These are phyloP conservation scores for Brachypteracias leptosomus DNA, from an alignment of 2,113 vertebrate genomes.

Conservation along the genomic window DNA sequence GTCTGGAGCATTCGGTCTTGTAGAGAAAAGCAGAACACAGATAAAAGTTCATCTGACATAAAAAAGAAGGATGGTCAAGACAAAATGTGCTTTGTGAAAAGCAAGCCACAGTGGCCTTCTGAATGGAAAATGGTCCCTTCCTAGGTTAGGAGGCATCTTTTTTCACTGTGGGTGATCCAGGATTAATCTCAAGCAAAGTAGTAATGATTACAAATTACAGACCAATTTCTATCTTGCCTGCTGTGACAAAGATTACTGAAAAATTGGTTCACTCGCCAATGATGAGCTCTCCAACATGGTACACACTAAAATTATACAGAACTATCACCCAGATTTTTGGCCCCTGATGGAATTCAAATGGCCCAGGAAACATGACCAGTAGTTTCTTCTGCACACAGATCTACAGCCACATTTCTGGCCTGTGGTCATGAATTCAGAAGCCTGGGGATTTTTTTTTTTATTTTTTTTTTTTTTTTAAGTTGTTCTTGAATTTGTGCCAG, in stretches of 20 bases:
- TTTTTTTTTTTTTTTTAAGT: background rate
- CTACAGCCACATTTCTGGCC: background rate
- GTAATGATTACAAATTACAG: conserved; percentile 72
- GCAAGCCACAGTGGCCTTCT: conserved; percentile 17
- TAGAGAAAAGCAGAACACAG: conserved; percentile 31
- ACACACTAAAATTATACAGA: conserved; percentile 57
- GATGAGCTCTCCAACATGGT: conserved; percentile 35
- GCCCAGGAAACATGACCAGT: background rate
- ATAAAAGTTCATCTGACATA: conserved; percentile 36
- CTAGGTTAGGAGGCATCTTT: conserved; percentile 27
- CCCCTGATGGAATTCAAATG: conserved; percentile 44
- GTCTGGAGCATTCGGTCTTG: background rate
- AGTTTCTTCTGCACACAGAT: conserved; percentile 2
- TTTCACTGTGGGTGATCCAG: conserved; percentile 56
- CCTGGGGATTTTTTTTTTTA: background rate
- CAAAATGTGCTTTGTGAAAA: conserved; percentile 31
- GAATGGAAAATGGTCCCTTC: conserved; percentile 37
- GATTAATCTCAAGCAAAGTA: conserved; percentile 66
- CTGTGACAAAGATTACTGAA: conserved; percentile 67
- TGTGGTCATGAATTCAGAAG: background rate
- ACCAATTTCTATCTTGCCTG: conserved; percentile 58
- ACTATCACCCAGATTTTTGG: conserved; percentile 41
- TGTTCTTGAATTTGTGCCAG: background rate
- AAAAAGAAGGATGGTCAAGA: conserved; percentile 39
- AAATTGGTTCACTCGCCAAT: conserved; percentile 61